A percentile compares a stretch with the other conserved stretches of the same genome.
These are phyloP conservation scores for Apotomis betuletana DNA, from an alignment of 2,888 invertebrate species.

Conservation along the genomic window DNA sequence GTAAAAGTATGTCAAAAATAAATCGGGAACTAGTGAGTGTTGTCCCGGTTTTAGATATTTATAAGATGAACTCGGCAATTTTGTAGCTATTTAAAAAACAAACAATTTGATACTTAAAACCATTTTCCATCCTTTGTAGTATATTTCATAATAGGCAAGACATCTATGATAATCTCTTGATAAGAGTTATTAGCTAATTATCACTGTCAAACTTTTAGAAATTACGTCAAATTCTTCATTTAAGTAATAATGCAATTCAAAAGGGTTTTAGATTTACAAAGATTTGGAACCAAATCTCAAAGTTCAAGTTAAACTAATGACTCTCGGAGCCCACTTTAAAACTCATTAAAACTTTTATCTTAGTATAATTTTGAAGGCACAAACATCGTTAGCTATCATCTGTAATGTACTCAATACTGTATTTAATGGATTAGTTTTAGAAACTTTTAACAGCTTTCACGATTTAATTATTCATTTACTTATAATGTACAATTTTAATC, in stretches of 20 bases:
- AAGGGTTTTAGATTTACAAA: conserved; percentile 5
- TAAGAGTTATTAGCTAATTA: neutral
- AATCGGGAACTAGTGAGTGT: too few species aligned
- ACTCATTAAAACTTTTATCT: conserved; percentile 24
- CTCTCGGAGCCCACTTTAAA: conserved; percentile 1
- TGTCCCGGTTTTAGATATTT: too few species aligned
- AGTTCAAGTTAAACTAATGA: conserved; percentile 17
- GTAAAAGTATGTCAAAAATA: too few species aligned
- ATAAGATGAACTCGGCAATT: too few species aligned
- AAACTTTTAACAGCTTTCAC: too few species aligned
- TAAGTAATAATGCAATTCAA: neutral
- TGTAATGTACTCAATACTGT: neutral
- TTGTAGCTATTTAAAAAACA: too few species aligned
- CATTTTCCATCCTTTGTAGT: too few species aligned
- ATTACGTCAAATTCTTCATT: neutral
- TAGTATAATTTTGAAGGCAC: conserved; percentile 1
- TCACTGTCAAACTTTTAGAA: neutral
- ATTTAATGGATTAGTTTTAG: too few species aligned
- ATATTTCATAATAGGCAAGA: too few species aligned
- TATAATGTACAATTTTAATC: too few species aligned
- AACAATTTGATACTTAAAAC: too few species aligned
- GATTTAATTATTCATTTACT: too few species aligned
- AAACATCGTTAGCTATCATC: neutral
- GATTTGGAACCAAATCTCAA: conserved; percentile 11
- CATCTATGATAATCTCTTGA: neutral